phyloP scores from a whole-genome alignment of 2,888 invertebrate genomes.

The Eumacrocentrus americanus region DNA sequence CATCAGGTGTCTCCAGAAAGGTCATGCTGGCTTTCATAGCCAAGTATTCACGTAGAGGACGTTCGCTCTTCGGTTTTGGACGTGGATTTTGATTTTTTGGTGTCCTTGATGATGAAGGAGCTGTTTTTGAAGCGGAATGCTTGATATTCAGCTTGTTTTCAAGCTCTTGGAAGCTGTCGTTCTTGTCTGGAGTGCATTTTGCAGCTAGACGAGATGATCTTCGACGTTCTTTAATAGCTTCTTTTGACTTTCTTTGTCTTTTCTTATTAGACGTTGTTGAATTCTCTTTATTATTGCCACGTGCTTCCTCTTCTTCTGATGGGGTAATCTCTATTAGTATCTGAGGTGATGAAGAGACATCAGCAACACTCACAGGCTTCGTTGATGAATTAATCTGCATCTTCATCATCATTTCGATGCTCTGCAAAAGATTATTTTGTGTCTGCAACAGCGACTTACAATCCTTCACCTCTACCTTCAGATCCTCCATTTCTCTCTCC shows the following conservation, averaged over 20 bases:
- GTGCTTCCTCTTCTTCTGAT: no score
- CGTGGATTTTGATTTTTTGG: not conserved
- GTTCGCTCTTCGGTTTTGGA: slow-evolving; percentile 4
- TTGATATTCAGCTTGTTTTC: slow-evolving; percentile 7
- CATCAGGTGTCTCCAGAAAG: slow-evolving; percentile 24
- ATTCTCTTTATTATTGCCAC: not conserved
- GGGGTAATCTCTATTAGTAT: not conserved
- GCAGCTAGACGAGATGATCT: slow-evolving; percentile 4
- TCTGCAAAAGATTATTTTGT: not conserved
- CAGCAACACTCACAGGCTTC: not conserved
- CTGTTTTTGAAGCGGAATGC: not conserved
- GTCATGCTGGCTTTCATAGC: slow-evolving; percentile 22
- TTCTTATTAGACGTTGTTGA: not conserved
- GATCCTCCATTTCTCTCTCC: not conserved
- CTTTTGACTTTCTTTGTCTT: not conserved
- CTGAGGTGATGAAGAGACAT: not conserved
- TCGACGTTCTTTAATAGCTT: not conserved
- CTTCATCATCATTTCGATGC: not conserved
- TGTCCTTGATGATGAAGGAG: not conserved
- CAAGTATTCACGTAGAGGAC: slow-evolving; percentile 20
- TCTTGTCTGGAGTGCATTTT: not conserved
- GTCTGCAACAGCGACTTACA: no score
- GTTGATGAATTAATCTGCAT: not conserved
- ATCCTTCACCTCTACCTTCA: not conserved
- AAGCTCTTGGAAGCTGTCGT: slow-evolving; percentile 5